Evolutionary conservation across 2,888 invertebrate genomes (phyloP).

Genomic region (Limnephilus auricula): DNA sequence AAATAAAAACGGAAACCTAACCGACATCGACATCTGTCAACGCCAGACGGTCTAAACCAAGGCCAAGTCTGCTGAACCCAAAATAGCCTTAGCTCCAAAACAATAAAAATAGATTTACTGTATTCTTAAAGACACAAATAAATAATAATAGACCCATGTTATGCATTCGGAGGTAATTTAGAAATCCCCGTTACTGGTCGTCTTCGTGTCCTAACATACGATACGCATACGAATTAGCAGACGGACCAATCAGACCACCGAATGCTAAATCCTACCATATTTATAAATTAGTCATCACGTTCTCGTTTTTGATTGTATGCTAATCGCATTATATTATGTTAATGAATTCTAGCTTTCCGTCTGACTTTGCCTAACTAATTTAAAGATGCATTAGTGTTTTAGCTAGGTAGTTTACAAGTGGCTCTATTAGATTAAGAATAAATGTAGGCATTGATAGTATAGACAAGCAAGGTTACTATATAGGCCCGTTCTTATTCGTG

Average conservation of each 20-base stretch:
- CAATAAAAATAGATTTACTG: slow-evolving; percentile 2
- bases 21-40: neutral
- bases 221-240: neutral
- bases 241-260: neutral
- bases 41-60: neutral
- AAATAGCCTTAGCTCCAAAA: neutral
- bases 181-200: neutral
- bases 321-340: neutral
- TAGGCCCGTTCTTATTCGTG: neutral
- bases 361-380: neutral
- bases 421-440: neutral
- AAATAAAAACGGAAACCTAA: neutral
- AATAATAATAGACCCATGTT: neutral
- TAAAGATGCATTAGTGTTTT: neutral
- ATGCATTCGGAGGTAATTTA: neutral
- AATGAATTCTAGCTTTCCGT: neutral
- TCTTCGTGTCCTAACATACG: neutral
- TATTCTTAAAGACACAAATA: neutral
- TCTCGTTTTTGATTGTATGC: neutral
- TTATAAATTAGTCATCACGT: slow-evolving; percentile 2
- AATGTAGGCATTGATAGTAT: neutral
- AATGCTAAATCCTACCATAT: neutral
- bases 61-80: neutral
- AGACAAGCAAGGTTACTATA: neutral
- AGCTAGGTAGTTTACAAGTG: neutral